Base-by-base conservation (phyloP, 2,797 vertebrate species). In the Tragelaphus eurycerus region DNA sequence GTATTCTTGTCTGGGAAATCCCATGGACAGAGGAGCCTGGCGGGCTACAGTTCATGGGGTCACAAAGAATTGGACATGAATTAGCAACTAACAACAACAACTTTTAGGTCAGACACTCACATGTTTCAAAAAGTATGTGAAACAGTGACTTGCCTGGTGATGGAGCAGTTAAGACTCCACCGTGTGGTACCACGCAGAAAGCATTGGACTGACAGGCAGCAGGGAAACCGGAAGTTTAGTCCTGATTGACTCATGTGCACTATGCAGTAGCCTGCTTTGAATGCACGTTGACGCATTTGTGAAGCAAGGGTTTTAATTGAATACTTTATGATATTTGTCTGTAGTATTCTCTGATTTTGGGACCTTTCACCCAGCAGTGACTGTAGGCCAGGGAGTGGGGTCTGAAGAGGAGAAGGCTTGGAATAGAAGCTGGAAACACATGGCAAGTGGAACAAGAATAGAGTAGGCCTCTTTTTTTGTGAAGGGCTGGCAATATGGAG, bases 301-400 rank as follows among this genome's bases (percentile, higher is more conserved):
- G 55, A 90, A 94, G 34, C 89, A 82, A 71, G 16, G 8, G n/a
- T 54, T 92, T 96, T 92, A 95, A 74, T 17, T 90, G 79, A 67
- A 85, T 86, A 6, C 34, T 78, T 87, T 95, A 83, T 89, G 25
- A 14, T 91, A 29, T 74, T 86, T 92, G 38, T 3, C 60, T 96
- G 86, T 87, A 21, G 52, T 74, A n/a, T 48, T 86, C 27, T 76
- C 43, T 87, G 34, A 76, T 89, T 78, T 95, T 83, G 67, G 29
- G n/a, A 34, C 15, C 15, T 90, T 84, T 79, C n/a, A 27, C 60
- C 25, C n/a, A 52, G 12, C 62, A 23, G 38, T 64, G 54, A 76
- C 71, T 50, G 1, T 67, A 15, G 85, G 48, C 54, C n/a, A 9
- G 50, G 71, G 34, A 27, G 17, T 48, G 19, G 31, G 27, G 19